Evolutionary conservation across 2,888 invertebrate species (phyloP).

Genomic region (Ennomos erosarius): DNA sequence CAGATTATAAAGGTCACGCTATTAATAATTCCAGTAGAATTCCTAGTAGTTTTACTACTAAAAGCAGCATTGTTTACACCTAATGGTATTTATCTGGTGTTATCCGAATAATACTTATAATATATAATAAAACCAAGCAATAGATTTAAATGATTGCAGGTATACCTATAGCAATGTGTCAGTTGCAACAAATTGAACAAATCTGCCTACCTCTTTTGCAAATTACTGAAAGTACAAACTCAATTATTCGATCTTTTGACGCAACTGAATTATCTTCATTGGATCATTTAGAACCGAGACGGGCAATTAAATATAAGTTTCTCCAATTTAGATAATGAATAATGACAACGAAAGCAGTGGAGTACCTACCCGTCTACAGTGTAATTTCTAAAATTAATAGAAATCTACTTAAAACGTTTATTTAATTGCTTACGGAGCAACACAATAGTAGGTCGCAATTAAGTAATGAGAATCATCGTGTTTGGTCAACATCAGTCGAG

Average conservation of each 20-base stretch:
- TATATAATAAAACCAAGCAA: conserved; percentile 6
- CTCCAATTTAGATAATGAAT: conserved; percentile 34
- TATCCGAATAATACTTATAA: too few species aligned
- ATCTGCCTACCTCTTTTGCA: background rate
- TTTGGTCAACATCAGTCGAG: conserved; percentile 70
- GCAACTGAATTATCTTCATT: conserved; percentile 1
- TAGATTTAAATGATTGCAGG: background rate
- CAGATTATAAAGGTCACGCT: conserved; percentile 66
- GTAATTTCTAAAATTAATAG: conserved; percentile 69
- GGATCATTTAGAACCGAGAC: conserved; percentile 3
- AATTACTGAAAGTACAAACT: background rate
- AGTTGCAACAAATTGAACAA: conserved; percentile 10
- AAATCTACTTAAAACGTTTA: conserved; percentile 73
- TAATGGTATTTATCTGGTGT: conserved; percentile 24
- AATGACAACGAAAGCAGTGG: conserved; percentile 33
- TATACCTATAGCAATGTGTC: conserved; percentile 22
- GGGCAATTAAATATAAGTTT: conserved; percentile 28
- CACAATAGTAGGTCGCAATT: conserved; percentile 78
- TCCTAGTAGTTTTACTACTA: conserved; percentile 44
- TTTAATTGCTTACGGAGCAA: conserved; percentile 69
- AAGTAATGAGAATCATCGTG: conserved; percentile 78
- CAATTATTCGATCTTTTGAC: conserved; percentile 1
- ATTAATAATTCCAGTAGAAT: conserved; percentile 38
- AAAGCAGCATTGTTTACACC: conserved; percentile 32
- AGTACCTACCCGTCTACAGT: conserved; percentile 49